A percentile compares a stretch with the other conserved stretches of the same genome.
These are phyloP conservation scores for Gnatocerus cornutus DNA, from an alignment of 2,888 invertebrate species.

Conservation along the genomic window DNA sequence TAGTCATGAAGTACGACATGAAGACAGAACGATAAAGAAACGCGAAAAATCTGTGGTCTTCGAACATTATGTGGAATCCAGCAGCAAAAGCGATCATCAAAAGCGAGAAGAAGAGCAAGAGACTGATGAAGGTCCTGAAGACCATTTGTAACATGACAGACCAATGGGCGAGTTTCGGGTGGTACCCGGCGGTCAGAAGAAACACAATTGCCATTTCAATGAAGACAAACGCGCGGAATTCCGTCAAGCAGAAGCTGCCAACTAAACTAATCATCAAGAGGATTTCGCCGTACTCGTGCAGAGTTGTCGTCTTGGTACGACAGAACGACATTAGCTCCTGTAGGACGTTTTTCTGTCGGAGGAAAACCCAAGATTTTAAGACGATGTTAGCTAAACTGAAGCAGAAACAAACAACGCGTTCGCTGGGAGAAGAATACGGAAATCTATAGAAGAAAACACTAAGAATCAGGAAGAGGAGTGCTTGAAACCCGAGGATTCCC, in stretches of 20 bases:
- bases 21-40: conserved; percentile 9
- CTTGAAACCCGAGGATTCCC: conserved; percentile 1
- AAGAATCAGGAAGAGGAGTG: background rate
- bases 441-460: conserved; percentile 6
- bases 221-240: conserved; percentile 19
- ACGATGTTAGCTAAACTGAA: background rate
- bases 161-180: conserved; percentile 34
- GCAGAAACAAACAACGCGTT: background rate
- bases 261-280: background rate
- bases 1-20: conserved; percentile 17
- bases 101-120: conserved; percentile 18
- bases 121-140: conserved; percentile 14
- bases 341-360: background rate
- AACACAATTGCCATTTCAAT: conserved; percentile 16
- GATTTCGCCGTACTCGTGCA: background rate
- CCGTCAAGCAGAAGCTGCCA: background rate
- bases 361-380: background rate
- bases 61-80: conserved; percentile 19
- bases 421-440: conserved; percentile 6
- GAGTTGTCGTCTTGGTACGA: background rate
- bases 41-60: conserved; percentile 14
- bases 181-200: conserved; percentile 24
- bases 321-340: background rate
- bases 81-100: conserved; percentile 20
- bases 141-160: conserved; percentile 32